A percentile compares a stretch with the other conserved stretches of the same genome.
Evolutionary conservation across 1,140 invertebrate genomes (phyloP).

Genomic region (Drosophila eugracilis): DNA sequence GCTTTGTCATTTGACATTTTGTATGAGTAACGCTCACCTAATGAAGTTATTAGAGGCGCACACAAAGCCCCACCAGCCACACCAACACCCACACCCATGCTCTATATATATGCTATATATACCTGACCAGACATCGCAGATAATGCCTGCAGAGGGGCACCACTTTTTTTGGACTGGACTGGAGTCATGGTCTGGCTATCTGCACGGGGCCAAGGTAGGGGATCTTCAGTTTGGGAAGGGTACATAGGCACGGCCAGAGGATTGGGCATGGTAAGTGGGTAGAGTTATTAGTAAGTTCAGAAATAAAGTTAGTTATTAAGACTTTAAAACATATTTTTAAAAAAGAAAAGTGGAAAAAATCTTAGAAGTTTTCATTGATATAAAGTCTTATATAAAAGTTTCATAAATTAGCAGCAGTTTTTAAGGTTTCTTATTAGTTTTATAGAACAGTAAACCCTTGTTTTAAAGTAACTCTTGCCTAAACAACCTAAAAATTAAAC

Average conservation of each 20-base stretch:
- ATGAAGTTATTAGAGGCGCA: constrained; percentile 71
- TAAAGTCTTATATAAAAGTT: too few relatives aligned
- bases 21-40: constrained; percentile 67
- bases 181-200: neutral
- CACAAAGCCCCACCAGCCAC: neutral
- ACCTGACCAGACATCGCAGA: constrained; percentile 38
- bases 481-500: too few relatives aligned
- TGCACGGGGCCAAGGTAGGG: neutral
- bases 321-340: too few relatives aligned
- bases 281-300: too few relatives aligned
- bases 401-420: too few relatives aligned
- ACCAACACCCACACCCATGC: neutral
- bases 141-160: constrained; percentile 1
- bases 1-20: constrained; percentile 62
- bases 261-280: too few relatives aligned
- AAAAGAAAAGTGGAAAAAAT: too few relatives aligned
- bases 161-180: neutral
- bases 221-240: neutral
- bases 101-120: neutral
- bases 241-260: neutral
- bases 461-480: too few relatives aligned
- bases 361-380: too few relatives aligned
- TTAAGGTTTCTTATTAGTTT: too few relatives aligned
- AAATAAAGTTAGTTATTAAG: too few relatives aligned
- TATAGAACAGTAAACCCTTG: too few relatives aligned